Base-by-base conservation (phyloP, 1,140 invertebrate species). In the Drosophila rufa region DNA sequence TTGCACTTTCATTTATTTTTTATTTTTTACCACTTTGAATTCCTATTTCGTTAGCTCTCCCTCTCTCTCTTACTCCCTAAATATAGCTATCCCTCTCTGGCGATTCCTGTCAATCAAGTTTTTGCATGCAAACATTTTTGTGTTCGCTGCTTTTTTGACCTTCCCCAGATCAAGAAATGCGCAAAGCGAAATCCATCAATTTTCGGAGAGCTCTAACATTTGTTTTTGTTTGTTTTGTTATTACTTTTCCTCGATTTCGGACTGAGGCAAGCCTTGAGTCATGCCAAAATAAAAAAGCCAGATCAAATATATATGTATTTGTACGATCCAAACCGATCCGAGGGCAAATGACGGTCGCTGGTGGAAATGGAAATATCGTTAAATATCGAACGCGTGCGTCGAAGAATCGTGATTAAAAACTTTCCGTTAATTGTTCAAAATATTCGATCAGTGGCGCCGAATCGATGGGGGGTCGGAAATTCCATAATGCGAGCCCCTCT, bases 331-430 rank as follows among this genome's bases (percentile, higher is more conserved):
- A 62, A 38, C 27, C 42, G 43, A 78, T 70, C 48, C 80, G 77
- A 87, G 80, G 83, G 58, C 73, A 89, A 80, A 71, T 87, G 84
- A 87, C 65, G 79, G 69, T 75, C 79, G 59, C 50, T 70, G 40
- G 40, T 69, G 62, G 62, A 67, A 70, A 70, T 67, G 47, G 30
- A 53, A 55, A 66, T 25, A 51, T 45, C 46, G 42, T 55, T 55
- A 61, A 79, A 36, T 40, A 56, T 19, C 42, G 27, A 22, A 59
- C 48, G 65, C 59, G 46, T 80, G 62, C 27, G 43, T 15, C 50
- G 43, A 30, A 55, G 43, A 74, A 77, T 83, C 61, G 57, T 83
- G 64, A 77, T 77, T 65, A 48, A 79, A 86, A 86, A 87, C 67
- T 80, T 87, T 82, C 67, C 76, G 66, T 66, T 66, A 70, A 80